Percentiles rank a stretch among this genome's conserved stretches.
Evolutionary conservation across 2,113 vertebrate species (phyloP).

Genomic region (Colossoma macropomum): DNA sequence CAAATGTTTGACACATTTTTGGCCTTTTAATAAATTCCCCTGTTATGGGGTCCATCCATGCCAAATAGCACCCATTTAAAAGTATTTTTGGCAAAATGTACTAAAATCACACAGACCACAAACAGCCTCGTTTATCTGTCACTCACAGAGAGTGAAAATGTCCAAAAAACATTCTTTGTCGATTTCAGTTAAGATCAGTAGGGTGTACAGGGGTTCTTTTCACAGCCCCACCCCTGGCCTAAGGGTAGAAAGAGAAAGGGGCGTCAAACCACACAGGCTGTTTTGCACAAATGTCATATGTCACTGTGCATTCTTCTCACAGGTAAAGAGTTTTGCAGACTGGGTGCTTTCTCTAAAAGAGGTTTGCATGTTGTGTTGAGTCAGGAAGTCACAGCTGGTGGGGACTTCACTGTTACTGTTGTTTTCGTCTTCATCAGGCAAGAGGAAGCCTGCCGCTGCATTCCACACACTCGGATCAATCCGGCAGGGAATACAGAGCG

Average conservation of each 20-base stretch:
- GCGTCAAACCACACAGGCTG: neutral
- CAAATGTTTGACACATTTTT: too few relatives aligned
- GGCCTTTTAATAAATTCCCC: too few relatives aligned
- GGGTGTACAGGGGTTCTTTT: neutral
- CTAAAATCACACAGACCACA: neutral
- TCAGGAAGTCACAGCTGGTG: conserved; percentile 64
- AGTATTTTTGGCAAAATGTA: too few relatives aligned
- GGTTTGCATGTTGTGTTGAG: neutral
- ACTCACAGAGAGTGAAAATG: neutral
- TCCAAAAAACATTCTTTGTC: neutral
- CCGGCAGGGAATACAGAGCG: conserved; percentile 48
- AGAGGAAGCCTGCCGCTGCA: conserved; percentile 58
- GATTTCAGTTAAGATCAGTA: neutral
- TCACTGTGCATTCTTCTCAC: conserved; percentile 2
- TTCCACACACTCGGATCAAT: conserved; percentile 35
- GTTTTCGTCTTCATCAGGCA: conserved; percentile 69
- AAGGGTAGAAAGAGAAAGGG: neutral
- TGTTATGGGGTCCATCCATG: too few relatives aligned
- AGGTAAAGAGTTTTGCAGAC: neutral
- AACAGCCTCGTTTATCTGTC: neutral
- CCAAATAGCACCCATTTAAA: neutral
- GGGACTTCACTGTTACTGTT: conserved; percentile 65
- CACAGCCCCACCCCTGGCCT: too few relatives aligned
- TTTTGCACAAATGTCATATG: conserved; percentile 9
- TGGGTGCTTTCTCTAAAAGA: conserved; percentile 34